Base-by-base conservation (phyloP, 2,797 vertebrate genomes). In the Falco cherrug region DNA sequence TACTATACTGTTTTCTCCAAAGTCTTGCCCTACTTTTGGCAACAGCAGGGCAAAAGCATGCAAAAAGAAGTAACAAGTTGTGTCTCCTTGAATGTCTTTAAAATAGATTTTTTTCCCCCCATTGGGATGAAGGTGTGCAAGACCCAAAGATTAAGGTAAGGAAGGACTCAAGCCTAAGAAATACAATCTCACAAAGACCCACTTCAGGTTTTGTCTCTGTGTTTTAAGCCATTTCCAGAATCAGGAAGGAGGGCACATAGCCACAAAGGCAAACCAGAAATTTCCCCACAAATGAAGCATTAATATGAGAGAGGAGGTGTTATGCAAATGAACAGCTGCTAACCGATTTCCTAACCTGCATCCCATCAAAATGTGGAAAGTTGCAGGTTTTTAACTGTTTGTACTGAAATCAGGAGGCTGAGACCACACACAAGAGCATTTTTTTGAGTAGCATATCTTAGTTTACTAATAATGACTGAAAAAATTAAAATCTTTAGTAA, bases 401-500 rank as follows among this genome's bases (percentile, higher is more conserved):
- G 7, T 24, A 17, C 25, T 1, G 1, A 76, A 82, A 35, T 45
- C 15, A 18, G 20, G 28, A 24, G 31, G 41, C 39, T 41, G 67
- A 35, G 54, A 48, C 10, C 13, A 54, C 50, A 59, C 11, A 37
- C 1, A n/a, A 6, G 9, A 86, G 12, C 20, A 24, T 59, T 71
- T 17, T 41, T 41, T n/a, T 60, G 21, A 77, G 51, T 6, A 13
- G 22, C 7, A 2, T 16, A 17, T 68, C 78, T 85, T 80, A 83
- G 45, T 70, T 90, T 61, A 25, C 41, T 37, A 29, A 54, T 63
- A 63, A 15, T 43, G 37, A 78, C 41, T 41, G 24, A 81, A 93
- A 76, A 47, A 84, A 93, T 70, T 68, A 61, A 92, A 67, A 64
- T 41, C 87, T 90, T 85, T 77, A 56, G 87, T 81, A 93, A 73